A percentile compares a stretch with the other conserved stretches of the same genome.
Evolutionary conservation across 2,113 vertebrate species (phyloP).

Genomic region (Osmerus mordax): DNA sequence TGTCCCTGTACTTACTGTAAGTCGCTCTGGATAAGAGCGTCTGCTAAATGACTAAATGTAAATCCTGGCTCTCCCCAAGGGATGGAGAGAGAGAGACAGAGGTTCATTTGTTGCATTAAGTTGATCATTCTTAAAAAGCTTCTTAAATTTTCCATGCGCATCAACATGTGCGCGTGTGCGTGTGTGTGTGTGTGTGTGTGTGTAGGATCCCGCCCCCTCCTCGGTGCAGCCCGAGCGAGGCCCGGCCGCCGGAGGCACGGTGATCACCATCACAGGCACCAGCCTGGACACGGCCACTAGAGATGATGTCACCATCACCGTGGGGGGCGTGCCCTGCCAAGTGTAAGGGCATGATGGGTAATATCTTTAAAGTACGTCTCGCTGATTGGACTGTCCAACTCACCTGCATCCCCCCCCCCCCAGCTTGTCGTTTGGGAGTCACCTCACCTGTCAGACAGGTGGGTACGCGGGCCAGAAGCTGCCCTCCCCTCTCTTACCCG

Average conservation of each 20-base stretch:
- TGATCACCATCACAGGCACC: slow-evolving; percentile 80
- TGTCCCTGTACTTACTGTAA: too few relatives aligned
- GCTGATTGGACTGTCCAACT: neutral
- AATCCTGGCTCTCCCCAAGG: too few relatives aligned
- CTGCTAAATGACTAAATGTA: too few relatives aligned
- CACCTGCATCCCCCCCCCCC: slow-evolving; percentile 2
- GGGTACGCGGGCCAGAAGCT: slow-evolving; percentile 49
- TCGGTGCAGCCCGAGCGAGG: slow-evolving; percentile 74
- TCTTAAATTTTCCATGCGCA: neutral
- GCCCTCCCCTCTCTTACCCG: slow-evolving; percentile 27
- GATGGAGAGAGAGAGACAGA: too few relatives aligned
- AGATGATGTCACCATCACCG: slow-evolving; percentile 77
- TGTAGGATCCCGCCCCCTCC: slow-evolving; percentile 77
- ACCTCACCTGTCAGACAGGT: slow-evolving; percentile 82
- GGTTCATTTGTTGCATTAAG: too few relatives aligned
- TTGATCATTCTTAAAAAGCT: neutral
- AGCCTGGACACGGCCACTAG: slow-evolving; percentile 82
- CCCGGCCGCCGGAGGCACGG: slow-evolving; percentile 83
- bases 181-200: neutral
- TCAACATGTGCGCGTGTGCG: neutral
- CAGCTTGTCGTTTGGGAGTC: slow-evolving; percentile 76
- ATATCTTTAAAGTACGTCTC: neutral
- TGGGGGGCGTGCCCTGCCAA: slow-evolving; percentile 75
- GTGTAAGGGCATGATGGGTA: slow-evolving; percentile 73
- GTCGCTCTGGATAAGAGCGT: too few relatives aligned